These are phyloP conservation scores for Myiopsitta monachus DNA, from an alignment of 2,113 vertebrate genomes.

Conservation along the genomic window DNA sequence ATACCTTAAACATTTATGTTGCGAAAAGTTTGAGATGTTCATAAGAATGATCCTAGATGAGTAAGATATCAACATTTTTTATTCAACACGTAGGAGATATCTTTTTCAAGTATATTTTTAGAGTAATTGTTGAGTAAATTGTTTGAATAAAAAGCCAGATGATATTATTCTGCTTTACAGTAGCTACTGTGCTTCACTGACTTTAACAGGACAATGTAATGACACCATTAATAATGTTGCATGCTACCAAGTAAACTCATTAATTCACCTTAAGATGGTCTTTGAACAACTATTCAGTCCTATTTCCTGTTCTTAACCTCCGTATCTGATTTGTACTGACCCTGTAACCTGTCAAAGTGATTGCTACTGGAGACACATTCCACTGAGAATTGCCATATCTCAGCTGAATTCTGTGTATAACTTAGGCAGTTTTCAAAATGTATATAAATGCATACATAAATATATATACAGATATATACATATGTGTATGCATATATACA, in stretches of 20 bases:
- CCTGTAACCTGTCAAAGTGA: background rate
- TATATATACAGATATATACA: background rate
- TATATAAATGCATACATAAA: background rate
- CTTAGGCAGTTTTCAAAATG: slow-evolving; percentile 13
- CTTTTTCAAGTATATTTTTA: background rate
- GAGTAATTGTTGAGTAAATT: background rate
- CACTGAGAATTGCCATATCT: background rate
- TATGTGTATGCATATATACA: background rate
- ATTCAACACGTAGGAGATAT: background rate
- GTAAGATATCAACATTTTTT: background rate
- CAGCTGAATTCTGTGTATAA: slow-evolving; percentile 26
- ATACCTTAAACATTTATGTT: background rate
- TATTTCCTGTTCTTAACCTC: slow-evolving; percentile 16
- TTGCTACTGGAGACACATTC: background rate
- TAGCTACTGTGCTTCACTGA: background rate
- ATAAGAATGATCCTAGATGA: background rate
- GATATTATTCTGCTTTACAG: background rate
- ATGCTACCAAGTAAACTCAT: background rate
- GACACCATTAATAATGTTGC: background rate
- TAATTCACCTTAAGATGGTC: background rate
- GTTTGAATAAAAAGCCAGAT: background rate
- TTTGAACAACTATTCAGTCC: background rate
- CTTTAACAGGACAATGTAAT: background rate
- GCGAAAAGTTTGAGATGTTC: background rate
- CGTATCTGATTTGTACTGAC: slow-evolving; percentile 31